Percentiles rank a stretch among this genome's conserved stretches.
Conservation (phyloP, 2,797 vertebrate species). For the Myotis daubentonii region DNA sequence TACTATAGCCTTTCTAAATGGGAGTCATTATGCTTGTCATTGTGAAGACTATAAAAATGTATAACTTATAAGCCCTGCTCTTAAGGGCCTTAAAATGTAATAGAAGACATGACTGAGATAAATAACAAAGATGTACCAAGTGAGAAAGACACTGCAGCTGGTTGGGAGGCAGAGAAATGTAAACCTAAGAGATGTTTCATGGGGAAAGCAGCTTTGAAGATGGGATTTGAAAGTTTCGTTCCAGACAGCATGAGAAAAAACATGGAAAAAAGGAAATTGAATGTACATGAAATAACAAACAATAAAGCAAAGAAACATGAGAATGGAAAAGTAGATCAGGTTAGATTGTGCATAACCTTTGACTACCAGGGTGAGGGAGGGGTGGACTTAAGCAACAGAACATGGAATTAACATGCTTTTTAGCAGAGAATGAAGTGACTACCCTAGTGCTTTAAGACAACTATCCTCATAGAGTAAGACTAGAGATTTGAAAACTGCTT, state of each 20-base stretch:
- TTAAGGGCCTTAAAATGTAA: not conserved
- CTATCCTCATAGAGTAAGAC: not conserved
- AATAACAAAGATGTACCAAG: not conserved
- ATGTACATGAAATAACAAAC: not conserved
- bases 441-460: not conserved
- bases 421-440: not conserved
- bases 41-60: conserved; percentile 32
- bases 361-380: not conserved
- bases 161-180: not conserved
- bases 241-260: not conserved
- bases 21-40: not conserved
- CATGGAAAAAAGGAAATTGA: not conserved
- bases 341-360: not conserved
- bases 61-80: not conserved
- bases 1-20: not conserved
- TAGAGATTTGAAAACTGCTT: not conserved
- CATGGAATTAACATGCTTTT: not conserved
- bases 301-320: not conserved
- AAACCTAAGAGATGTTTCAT: not conserved
- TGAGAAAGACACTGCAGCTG: not conserved
- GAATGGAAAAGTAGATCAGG: not conserved
- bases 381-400: not conserved
- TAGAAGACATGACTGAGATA: not conserved
- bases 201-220: conserved; percentile 14
- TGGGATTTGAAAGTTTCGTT: not conserved